Percentiles rank a stretch among this genome's conserved stretches.
phyloP scores from a whole-genome alignment of 2,888 invertebrate genomes.

The Drosophila antonietae region DNA sequence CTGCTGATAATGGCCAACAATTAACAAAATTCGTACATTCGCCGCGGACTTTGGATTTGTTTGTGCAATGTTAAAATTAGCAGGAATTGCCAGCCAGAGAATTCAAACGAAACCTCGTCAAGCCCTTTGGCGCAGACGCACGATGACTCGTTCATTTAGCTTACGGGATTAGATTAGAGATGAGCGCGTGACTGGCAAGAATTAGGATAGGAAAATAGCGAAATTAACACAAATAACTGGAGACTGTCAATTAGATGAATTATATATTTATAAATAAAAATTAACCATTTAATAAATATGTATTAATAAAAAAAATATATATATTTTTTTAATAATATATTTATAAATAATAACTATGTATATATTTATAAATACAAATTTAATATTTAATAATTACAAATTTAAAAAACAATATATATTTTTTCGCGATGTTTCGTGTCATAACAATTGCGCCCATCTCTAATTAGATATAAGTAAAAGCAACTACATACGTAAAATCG shows the following conservation, averaged over 20 bases:
- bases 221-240: background rate
- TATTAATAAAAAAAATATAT: no score
- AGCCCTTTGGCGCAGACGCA: constrained; percentile 27
- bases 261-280: background rate
- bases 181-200: background rate
- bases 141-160: constrained; percentile 24
- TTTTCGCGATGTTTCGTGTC: background rate
- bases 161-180: constrained; percentile 2
- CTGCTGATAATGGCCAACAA: constrained; percentile 4
- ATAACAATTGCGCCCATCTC: background rate
- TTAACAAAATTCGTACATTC: constrained; percentile 17
- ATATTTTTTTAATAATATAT: no score
- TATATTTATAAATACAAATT: no score
- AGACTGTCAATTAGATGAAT: background rate
- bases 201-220: no score
- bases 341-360: no score
- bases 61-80: constrained; percentile 39
- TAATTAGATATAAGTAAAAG: background rate
- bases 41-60: constrained; percentile 16
- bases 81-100: background rate
- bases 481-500: constrained; percentile 20
- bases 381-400: no score
- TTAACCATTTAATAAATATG: no score
- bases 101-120: background rate
- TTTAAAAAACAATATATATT: no score